Evolutionary conservation across 2,888 invertebrate species (phyloP).

Genomic region (Gortyna flavago): DNA sequence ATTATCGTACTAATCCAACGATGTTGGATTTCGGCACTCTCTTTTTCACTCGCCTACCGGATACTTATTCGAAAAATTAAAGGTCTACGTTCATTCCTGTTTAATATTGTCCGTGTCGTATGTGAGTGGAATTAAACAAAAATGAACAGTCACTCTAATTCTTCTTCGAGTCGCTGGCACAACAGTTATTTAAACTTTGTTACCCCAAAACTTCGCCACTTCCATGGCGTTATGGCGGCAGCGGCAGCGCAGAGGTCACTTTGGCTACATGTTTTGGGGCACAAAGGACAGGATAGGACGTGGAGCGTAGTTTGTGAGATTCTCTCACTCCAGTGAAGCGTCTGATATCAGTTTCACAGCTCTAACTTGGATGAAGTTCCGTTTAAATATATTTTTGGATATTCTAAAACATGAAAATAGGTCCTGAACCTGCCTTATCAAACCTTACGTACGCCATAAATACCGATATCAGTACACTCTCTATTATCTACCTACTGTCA

Average conservation of each 20-base stretch:
- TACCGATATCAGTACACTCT: constrained; percentile 42
- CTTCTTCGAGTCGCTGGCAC: too few species aligned
- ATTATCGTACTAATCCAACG: not conserved
- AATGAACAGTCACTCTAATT: not conserved
- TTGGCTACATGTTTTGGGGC: not conserved
- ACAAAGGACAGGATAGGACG: not conserved
- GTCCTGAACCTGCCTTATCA: constrained; percentile 16
- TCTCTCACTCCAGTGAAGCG: not conserved
- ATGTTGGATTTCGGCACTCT: not conserved
- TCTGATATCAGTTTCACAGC: not conserved
- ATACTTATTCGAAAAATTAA: not conserved
- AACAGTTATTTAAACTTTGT: too few species aligned
- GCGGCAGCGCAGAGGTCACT: not conserved
- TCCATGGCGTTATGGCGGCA: too few species aligned
- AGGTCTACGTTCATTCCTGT: not conserved
- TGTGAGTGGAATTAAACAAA: not conserved
- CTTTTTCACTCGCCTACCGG: not conserved
- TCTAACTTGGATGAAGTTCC: not conserved
- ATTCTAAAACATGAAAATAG: not conserved
- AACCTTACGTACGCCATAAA: constrained; percentile 11
- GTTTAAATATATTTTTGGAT: not conserved
- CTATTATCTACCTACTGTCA: constrained; percentile 43
- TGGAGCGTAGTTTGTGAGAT: not conserved
- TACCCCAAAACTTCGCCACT: too few species aligned
- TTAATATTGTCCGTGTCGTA: not conserved